Percentiles rank a stretch among this genome's conserved stretches.
Evolutionary conservation across 92 coral and sea anemone genomes (phyloP).

Genomic region (Phymanthus crucifer): DNA sequence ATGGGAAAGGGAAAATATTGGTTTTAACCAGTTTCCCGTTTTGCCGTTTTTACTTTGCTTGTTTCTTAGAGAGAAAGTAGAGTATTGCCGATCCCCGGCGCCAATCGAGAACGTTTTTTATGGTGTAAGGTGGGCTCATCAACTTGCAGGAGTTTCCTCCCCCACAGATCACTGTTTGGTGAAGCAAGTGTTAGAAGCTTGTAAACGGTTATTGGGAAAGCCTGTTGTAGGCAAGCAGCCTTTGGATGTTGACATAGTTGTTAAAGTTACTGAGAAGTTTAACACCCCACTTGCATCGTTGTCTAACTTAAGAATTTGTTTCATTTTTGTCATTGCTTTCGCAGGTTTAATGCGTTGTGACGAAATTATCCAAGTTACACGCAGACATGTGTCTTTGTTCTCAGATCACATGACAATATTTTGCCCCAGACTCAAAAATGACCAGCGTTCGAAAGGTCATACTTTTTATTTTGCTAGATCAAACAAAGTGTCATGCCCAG

Average conservation of each 20-base stretch:
- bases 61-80: slow-evolving; percentile 30
- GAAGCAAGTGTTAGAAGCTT: slow-evolving; percentile 56
- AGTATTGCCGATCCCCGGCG: slow-evolving; percentile 29
- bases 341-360: slow-evolving; percentile 30
- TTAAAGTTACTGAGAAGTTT: slow-evolving; percentile 18
- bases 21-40: slow-evolving; percentile 43
- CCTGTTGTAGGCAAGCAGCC: slow-evolving; percentile 39
- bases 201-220: slow-evolving; percentile 46
- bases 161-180: slow-evolving; percentile 50
- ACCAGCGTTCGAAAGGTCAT: slow-evolving; percentile 31
- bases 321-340: slow-evolving; percentile 35
- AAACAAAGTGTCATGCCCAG: slow-evolving; percentile 36
- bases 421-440: slow-evolving; percentile 24
- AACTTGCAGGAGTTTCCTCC: slow-evolving; percentile 53
- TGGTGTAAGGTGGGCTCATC: slow-evolving; percentile 53
- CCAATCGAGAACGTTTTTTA: slow-evolving; percentile 46
- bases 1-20: slow-evolving; percentile 39
- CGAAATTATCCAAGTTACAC: slow-evolving; percentile 13
- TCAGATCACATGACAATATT: slow-evolving; percentile 2
- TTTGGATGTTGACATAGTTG: slow-evolving; percentile 15
- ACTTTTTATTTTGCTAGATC: slow-evolving; percentile 26
- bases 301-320: slow-evolving; percentile 28
- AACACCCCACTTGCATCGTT: slow-evolving; percentile 20
- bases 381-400: slow-evolving; percentile 7
- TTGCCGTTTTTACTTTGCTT: slow-evolving; percentile 26